A percentile compares a stretch with the other conserved stretches of the same genome.
These are phyloP conservation scores for Athalia cordata DNA, from an alignment of 2,888 invertebrate species.

Conservation along the genomic window DNA sequence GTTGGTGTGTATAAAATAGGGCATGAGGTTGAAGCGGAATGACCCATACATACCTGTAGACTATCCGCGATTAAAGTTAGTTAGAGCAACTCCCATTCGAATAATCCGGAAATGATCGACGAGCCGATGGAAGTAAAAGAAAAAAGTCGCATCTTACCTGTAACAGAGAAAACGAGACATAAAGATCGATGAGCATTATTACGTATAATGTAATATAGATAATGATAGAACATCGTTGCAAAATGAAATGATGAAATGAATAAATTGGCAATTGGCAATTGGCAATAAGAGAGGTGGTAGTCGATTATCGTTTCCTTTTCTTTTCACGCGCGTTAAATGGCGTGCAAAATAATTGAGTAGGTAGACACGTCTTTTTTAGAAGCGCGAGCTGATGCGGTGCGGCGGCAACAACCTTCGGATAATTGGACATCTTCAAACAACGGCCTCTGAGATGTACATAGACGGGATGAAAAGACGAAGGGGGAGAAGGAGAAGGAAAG, in stretches of 20 bases:
- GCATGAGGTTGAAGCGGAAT: not conserved
- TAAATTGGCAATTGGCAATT: too few relatives aligned
- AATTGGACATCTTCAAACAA: conserved; percentile 1
- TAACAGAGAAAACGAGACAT: conserved; percentile 9
- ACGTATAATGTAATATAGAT: not conserved
- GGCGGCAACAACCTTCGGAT: not conserved
- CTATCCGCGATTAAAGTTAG: not conserved
- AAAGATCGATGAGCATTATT: not conserved
- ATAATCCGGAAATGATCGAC: not conserved
- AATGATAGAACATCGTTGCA: too few relatives aligned
- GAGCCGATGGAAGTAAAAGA: too few relatives aligned
- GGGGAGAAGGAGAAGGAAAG: too few relatives aligned
- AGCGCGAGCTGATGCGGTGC: too few relatives aligned
- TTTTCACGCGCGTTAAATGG: not conserved
- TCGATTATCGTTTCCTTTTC: too few relatives aligned
- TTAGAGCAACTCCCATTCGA: not conserved
- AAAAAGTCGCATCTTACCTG: conserved; percentile 29
- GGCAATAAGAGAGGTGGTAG: too few relatives aligned
- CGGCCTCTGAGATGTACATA: not conserved
- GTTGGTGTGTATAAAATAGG: conserved; percentile 49
- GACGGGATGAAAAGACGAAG: not conserved
- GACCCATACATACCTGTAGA: conserved; percentile 42
- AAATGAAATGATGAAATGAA: not conserved
- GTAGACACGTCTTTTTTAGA: not conserved
- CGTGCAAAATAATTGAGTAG: not conserved